Base-by-base conservation (phyloP, 2,797 vertebrate genomes). In the Syngnathus rostellatus region DNA sequence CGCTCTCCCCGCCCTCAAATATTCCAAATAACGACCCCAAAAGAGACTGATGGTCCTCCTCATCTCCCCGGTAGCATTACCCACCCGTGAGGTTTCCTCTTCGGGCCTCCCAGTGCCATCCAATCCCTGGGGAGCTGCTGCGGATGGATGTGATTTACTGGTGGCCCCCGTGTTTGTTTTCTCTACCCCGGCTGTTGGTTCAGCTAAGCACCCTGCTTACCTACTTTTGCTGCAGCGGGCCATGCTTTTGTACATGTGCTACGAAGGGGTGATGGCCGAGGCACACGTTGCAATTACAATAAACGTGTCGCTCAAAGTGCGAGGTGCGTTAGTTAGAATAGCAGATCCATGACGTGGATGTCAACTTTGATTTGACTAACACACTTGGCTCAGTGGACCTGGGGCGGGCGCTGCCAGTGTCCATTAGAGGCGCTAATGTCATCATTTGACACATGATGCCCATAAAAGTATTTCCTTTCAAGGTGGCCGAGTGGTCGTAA, bases 91-190 rank as follows among this genome's bases (percentile, higher is more conserved):
- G 31, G 53, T 61, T 39, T 61, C 43, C 41, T 10, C 59, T 21
- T 7, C 12, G 63, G 77, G 81, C 79, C 81, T 79, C 81, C 67
- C 39, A 21, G 72, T 74, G 76, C 72, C 78, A 72, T 81, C 73
- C 79, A 72, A 77, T 78, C 77, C 81, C 75, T 1, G 9, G 70
- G 80, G 82, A 85, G 81, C 75, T 68, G 58, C 80, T 78, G 77
- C 71, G 74, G 84, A 87, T 80, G 81, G 81, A 85, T 79, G 81
- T 83, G 85, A 85, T 86, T 87, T 86, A 85, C 74, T 76, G 73
- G 69, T 79, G 79, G 84, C 82, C 84, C 73, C 84, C 70, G 63
- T 86, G 79, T 87, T 87, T 88, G 83, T 84, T 86, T 88, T 87
- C 68, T 69, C 81, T 82, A 76, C 68, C 65, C 61, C 72, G 75